A percentile compares a stretch with the other conserved stretches of the same genome.
Conservation (phyloP, 2,888 invertebrate genomes). For the Agonopterix arenella region DNA sequence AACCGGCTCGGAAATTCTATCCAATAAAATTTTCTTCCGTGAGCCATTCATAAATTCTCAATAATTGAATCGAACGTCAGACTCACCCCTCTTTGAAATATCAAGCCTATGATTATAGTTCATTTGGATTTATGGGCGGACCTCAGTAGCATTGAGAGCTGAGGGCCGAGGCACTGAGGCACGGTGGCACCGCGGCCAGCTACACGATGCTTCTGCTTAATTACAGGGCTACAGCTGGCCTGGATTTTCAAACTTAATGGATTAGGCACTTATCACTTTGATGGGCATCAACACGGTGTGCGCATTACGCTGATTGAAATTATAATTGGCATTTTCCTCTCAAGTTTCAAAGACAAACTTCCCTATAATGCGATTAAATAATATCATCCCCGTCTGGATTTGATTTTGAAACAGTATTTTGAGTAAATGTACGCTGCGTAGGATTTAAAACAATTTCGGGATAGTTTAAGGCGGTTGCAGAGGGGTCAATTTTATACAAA, state of each 20-base stretch:
- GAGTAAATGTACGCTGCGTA: no score
- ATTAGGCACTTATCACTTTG: constrained; percentile 37
- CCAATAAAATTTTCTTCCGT: constrained; percentile 57
- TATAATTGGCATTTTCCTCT: constrained; percentile 16
- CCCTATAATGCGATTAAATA: constrained; percentile 1
- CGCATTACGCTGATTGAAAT: constrained; percentile 48
- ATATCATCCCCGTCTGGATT: neutral
- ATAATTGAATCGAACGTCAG: constrained; percentile 65
- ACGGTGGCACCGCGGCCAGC: constrained; percentile 3
- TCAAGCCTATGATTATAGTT: constrained; percentile 51
- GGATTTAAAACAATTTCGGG: no score
- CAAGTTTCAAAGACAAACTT: constrained; percentile 18
- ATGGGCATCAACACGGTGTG: constrained; percentile 32
- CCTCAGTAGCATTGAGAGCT: constrained; percentile 12
- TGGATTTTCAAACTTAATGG: constrained; percentile 42
- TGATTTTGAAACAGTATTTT: no score
- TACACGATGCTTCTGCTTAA: constrained; percentile 42
- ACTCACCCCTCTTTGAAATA: constrained; percentile 42
- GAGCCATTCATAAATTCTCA: constrained; percentile 62
- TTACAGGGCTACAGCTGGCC: constrained; percentile 34
- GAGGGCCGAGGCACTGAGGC: neutral
- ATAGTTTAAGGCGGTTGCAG: no score
- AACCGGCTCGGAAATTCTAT: constrained; percentile 50
- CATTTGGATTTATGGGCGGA: constrained; percentile 38
- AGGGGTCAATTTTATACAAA: no score